Evolutionary conservation across 2,888 invertebrate genomes (phyloP).

Genomic region (Subacronicta megacephala): DNA sequence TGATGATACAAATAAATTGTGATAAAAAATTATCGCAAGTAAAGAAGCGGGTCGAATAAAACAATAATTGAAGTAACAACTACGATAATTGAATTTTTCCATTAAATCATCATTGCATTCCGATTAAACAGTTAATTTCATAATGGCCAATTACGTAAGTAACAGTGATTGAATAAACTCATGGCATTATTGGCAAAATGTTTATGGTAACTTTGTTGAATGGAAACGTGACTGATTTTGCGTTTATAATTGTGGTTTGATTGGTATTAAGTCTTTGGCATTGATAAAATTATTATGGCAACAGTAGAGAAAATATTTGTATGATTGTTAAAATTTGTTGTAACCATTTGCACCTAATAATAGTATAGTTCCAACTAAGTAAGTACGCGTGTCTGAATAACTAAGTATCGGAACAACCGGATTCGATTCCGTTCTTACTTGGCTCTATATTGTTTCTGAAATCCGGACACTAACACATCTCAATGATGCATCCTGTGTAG

Average conservation of each 20-base stretch:
- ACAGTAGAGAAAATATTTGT: background rate
- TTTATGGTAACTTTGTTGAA: background rate
- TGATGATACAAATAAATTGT: too few relatives aligned
- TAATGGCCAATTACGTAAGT: conserved; percentile 1
- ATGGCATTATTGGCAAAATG: conserved; percentile 2
- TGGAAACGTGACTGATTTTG: background rate
- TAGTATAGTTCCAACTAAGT: too few relatives aligned
- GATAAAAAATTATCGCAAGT: too few relatives aligned
- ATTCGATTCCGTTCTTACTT: background rate
- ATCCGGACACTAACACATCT: background rate
- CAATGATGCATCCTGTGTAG: background rate
- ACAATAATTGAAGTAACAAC: conserved; percentile 6
- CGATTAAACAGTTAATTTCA: background rate
- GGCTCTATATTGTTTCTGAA: background rate
- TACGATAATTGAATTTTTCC: conserved; percentile 2
- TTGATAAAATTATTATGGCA: background rate
- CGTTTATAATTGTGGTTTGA: background rate
- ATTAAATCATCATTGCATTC: conserved; percentile 7
- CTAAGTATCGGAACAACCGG: too few relatives aligned
- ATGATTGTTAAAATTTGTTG: too few relatives aligned
- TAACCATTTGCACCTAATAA: too few relatives aligned
- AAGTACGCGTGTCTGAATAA: too few relatives aligned
- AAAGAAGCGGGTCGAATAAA: background rate
- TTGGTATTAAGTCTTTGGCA: background rate
- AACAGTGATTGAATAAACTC: conserved; percentile 1